Percentiles rank a stretch among this genome's conserved stretches.
These are phyloP conservation scores for Propithecus coquereli DNA, from an alignment of 2,113 vertebrate species.

Conservation along the genomic window DNA sequence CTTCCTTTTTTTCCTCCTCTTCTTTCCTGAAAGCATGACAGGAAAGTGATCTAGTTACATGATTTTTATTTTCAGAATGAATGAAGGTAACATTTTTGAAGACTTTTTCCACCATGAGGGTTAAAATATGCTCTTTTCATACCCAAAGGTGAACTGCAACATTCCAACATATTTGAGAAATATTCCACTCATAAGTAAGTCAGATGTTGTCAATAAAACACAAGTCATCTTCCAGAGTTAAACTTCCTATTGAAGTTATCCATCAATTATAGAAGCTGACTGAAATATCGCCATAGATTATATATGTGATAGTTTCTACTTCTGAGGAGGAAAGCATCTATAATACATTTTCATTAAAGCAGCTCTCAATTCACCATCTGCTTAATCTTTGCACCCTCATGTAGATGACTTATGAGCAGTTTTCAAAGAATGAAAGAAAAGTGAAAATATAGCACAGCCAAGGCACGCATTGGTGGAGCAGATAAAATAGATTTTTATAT, in stretches of 20 bases:
- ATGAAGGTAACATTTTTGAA: neutral
- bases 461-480: neutral
- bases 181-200: neutral
- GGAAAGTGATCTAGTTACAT: neutral
- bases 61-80: conserved; percentile 11
- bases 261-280: conserved; percentile 38
- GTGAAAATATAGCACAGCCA: neutral
- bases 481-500: conserved; percentile 46
- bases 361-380: neutral
- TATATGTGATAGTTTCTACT: conserved; percentile 2
- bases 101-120: neutral
- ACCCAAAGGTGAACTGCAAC: neutral
- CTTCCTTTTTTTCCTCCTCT: neutral
- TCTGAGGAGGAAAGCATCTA: conserved; percentile 39
- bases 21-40: neutral
- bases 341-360: conserved; percentile 54
- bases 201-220: neutral
- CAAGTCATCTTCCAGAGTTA: neutral
- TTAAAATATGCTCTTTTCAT: neutral
- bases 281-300: conserved; percentile 26
- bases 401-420: conserved; percentile 15
- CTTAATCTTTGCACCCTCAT: conserved; percentile 27
- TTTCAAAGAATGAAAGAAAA: conserved; percentile 37
- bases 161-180: neutral
- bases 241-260: neutral